phyloP scores from a whole-genome alignment of 2,797 vertebrate genomes.

The Todus mexicanus region DNA sequence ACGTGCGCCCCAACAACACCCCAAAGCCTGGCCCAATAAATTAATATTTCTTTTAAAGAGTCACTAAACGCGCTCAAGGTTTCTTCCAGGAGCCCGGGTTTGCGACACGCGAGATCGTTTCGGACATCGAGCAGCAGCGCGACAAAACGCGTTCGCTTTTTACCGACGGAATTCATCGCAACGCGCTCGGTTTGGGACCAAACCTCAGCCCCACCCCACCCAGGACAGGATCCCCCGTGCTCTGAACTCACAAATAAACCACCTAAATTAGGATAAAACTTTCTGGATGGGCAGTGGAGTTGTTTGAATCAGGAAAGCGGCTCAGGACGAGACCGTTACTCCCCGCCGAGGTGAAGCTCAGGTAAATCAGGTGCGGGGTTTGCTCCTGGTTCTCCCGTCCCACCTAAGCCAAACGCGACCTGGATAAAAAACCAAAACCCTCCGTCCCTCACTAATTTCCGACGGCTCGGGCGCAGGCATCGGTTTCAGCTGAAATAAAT shows the following conservation, averaged over 20 bases:
- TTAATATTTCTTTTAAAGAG: neutral
- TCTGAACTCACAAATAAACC: neutral
- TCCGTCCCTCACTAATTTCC: neutral
- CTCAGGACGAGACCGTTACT: fast-evolving
- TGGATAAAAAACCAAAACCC: fast-evolving
- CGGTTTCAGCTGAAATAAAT: neutral
- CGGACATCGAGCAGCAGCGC: fast-evolving
- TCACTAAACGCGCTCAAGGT: fast-evolving
- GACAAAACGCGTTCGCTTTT: fast-evolving
- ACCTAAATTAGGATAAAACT: neutral
- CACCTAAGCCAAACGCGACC: neutral
- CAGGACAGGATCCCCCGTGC: fast-evolving
- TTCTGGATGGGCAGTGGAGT: fast-evolving
- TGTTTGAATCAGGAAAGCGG: neutral
- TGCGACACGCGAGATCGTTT: fast-evolving
- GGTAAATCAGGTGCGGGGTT: neutral
- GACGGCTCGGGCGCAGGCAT: neutral
- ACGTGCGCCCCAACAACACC: fast-evolving
- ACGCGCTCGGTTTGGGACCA: neutral
- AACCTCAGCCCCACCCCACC: neutral
- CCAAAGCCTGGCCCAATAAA: neutral
- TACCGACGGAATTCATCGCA: no score
- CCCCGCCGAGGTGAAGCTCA: neutral
- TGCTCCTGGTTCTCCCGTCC: neutral
- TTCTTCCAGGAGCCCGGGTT: neutral